These are phyloP conservation scores for Sphecodes monilicornis DNA, from an alignment of 2,888 invertebrate species.

Conservation along the genomic window DNA sequence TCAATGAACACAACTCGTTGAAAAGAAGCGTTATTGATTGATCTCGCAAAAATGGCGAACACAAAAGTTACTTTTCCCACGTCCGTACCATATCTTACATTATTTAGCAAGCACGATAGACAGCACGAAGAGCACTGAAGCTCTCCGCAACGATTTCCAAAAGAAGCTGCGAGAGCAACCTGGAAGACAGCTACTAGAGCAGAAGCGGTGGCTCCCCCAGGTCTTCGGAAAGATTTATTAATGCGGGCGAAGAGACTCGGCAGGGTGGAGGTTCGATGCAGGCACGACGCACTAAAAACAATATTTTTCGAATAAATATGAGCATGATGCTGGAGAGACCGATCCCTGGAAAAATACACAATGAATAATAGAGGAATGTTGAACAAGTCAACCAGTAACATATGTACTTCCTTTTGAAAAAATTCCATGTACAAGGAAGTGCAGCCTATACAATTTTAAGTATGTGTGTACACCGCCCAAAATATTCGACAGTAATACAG, in stretches of 20 bases:
- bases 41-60: not conserved
- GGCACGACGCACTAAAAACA: not conserved
- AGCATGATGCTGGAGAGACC: not conserved
- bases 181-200: conserved; percentile 1
- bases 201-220: conserved; percentile 10
- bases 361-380: conserved; percentile 42
- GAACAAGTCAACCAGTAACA: not conserved
- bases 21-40: not conserved
- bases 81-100: not conserved
- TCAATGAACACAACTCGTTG: not conserved
- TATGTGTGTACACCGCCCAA: not conserved
- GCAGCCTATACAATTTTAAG: not conserved
- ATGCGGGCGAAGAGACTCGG: conserved; percentile 7
- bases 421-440: not conserved
- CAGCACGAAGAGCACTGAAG: not conserved
- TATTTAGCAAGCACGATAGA: not conserved
- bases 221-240: conserved; percentile 43
- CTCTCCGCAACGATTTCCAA: not conserved
- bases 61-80: not conserved
- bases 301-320: conserved; percentile 37
- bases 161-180: conserved; percentile 8
- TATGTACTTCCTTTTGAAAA: not conserved
- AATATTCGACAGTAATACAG: not conserved
- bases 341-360: not conserved
- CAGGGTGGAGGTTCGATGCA: not conserved